Evolutionary conservation across 2,888 invertebrate species (phyloP), one percentile per base, ranked within the genome.

Genomic region (Drosophila robusta): DNA sequence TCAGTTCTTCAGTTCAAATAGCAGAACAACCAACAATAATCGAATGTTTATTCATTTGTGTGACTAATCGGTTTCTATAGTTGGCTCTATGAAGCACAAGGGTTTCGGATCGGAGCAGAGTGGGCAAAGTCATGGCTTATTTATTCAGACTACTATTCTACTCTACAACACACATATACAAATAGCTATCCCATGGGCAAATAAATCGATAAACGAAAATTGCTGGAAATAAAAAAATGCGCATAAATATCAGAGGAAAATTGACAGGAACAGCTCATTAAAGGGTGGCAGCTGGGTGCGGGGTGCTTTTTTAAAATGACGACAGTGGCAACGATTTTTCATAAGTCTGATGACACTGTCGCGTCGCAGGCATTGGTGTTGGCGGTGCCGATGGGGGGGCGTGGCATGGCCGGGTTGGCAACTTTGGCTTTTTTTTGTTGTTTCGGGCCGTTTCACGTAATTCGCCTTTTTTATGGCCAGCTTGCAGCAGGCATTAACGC

Each of bases 131-230:
- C 14, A 12, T 34, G 24, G 29, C 26, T 3, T 38, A 22, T 39
- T 62, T 46, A 24, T 6, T 18, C 8, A 36, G 8, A 34, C 34
- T 34, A 29, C 12, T 34, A 34, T 34, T 34, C 12, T 4, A 34
- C 12, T 34, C 9, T 2, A 8, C 8, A 9, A 4, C 34, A 12
- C 12, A 34, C 12, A 34, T 34, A 34, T 4, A 34, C 34, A 34
- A 34, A 34, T 12, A 12, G 12, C 12, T 34, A 34, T 12, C 34
- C 34, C 11, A 34, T 34, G 24, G 50, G 38, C 18, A 38, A 38
- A 12, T 32, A 57, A 81, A 81, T 81, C 82, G 75, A 80, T 81
- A 78, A 75, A 61, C 56, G 63, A 70, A 81, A 81, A 75, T 78
- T 72, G 68, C 49, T 63, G 64, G 63, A 79, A 70, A 74, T 67